Evolutionary conservation across 2,113 vertebrate species (phyloP).

Genomic region (Morone chrysops): DNA sequence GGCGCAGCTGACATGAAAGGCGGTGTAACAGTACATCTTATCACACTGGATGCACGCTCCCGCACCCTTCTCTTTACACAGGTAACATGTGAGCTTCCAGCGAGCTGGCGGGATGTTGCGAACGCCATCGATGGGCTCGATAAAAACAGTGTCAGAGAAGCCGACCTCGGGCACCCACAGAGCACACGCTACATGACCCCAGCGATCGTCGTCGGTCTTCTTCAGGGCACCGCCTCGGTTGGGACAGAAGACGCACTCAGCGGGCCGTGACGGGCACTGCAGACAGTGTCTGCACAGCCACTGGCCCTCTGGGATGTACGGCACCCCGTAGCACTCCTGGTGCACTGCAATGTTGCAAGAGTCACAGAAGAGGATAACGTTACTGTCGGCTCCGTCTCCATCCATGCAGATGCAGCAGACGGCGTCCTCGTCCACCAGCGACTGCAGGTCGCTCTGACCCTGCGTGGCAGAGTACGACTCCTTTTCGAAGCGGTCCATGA

Average conservation of each 20-base stretch:
- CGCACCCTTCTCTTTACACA: slow-evolving; percentile 96
- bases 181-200: slow-evolving; percentile 98
- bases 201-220: slow-evolving; percentile 97
- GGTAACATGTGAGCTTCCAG: slow-evolving; percentile 98
- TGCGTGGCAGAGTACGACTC: slow-evolving; percentile 92
- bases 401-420: slow-evolving; percentile 99
- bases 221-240: slow-evolving; percentile 98
- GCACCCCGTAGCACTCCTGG: slow-evolving; percentile 99
- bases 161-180: slow-evolving; percentile 99
- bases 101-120: slow-evolving; percentile 96
- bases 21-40: slow-evolving; percentile 96
- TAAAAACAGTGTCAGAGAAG: slow-evolving; percentile 97
- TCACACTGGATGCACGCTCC: slow-evolving; percentile 99
- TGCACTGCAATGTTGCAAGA: slow-evolving; percentile 97
- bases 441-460: slow-evolving; percentile 90
- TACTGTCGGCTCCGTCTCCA: slow-evolving; percentile 97
- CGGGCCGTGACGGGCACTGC: slow-evolving; percentile 90
- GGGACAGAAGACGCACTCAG: slow-evolving; percentile 96
- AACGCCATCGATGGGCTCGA: slow-evolving; percentile 98
- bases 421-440: slow-evolving; percentile 95
- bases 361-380: slow-evolving; percentile 98
- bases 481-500: slow-evolving; percentile 99
- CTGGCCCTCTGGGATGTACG: slow-evolving; percentile 97
- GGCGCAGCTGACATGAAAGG: slow-evolving; percentile 98
- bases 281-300: slow-evolving; percentile 98